Conservation (phyloP, 1,140 invertebrate genomes). For the Diprion similis region DNA sequence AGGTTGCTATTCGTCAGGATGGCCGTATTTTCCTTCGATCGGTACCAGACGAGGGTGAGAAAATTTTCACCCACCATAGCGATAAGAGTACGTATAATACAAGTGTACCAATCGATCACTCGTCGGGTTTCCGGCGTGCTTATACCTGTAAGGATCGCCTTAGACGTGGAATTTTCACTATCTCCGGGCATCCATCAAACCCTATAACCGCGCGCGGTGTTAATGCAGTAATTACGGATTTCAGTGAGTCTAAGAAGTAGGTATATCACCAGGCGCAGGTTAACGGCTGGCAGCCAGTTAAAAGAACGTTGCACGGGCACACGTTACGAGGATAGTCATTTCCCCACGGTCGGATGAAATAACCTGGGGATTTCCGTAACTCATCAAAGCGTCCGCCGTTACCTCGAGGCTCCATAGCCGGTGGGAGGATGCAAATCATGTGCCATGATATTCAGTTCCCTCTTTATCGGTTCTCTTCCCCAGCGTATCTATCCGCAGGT, state of each 20-base stretch:
- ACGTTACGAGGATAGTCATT: neutral
- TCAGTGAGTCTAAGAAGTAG: neutral
- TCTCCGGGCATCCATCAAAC: too few species aligned
- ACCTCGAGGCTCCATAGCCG: neutral
- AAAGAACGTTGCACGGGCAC: neutral
- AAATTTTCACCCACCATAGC: too few species aligned
- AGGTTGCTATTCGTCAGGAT: too few species aligned
- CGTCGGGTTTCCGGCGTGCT: too few species aligned
- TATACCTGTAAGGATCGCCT: too few species aligned
- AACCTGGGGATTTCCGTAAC: neutral
- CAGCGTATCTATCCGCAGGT: neutral
- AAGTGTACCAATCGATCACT: too few species aligned
- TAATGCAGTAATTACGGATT: too few species aligned
- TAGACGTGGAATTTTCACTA: too few species aligned
- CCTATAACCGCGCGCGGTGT: too few species aligned
- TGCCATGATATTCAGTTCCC: neutral
- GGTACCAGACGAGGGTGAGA: too few species aligned
- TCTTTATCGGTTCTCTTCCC: neutral
- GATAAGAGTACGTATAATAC: too few species aligned
- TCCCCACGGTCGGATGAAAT: neutral
- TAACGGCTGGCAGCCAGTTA: neutral
- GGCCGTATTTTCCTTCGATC: too few species aligned
- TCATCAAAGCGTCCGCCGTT: neutral
- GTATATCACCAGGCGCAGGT: neutral
- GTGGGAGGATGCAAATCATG: neutral